A percentile compares a stretch with the other conserved stretches of the same genome.
Conservation (phyloP, 2,113 vertebrate genomes). For the Pollachius pollachius region DNA sequence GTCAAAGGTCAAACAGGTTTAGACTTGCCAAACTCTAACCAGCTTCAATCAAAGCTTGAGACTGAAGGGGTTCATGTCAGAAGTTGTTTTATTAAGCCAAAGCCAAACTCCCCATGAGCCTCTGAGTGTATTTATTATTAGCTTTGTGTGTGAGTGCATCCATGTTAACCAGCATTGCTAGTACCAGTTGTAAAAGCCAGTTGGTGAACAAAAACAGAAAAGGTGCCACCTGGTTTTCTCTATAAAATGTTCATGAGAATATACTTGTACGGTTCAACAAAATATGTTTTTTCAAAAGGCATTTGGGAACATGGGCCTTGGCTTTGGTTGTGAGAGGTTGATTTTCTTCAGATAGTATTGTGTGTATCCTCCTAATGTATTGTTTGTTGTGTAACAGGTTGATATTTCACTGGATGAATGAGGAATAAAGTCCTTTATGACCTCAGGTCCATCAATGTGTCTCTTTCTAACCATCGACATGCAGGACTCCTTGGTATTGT, state of each 20-base stretch:
- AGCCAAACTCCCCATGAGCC: background rate
- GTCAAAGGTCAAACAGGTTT: background rate
- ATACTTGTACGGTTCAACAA: too few relatives aligned
- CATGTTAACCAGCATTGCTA: too few relatives aligned
- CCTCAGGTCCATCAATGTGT: background rate
- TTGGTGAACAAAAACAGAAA: too few relatives aligned
- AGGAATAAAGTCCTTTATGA: constrained; percentile 59
- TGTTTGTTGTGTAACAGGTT: constrained; percentile 56
- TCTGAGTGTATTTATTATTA: background rate
- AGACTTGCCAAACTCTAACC: background rate
- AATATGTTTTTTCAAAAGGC: too few relatives aligned
- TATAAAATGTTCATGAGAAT: too few relatives aligned
- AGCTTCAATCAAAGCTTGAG: too few relatives aligned
- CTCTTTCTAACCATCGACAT: too few relatives aligned
- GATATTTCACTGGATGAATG: constrained; percentile 53
- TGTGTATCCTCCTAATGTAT: constrained; percentile 29
- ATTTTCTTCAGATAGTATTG: constrained; percentile 20
- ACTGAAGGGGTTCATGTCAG: background rate
- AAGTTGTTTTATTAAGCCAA: constrained; percentile 2
- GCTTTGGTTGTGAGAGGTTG: background rate
- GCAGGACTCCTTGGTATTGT: too few relatives aligned
- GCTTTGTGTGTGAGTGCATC: too few relatives aligned
- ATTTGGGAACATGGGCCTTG: background rate
- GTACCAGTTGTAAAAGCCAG: too few relatives aligned
- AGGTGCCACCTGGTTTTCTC: too few relatives aligned